A percentile compares a stretch with the other conserved stretches of the same genome.
These are phyloP conservation scores for Athalia cordata DNA, from an alignment of 2,888 invertebrate genomes.

Conservation along the genomic window DNA sequence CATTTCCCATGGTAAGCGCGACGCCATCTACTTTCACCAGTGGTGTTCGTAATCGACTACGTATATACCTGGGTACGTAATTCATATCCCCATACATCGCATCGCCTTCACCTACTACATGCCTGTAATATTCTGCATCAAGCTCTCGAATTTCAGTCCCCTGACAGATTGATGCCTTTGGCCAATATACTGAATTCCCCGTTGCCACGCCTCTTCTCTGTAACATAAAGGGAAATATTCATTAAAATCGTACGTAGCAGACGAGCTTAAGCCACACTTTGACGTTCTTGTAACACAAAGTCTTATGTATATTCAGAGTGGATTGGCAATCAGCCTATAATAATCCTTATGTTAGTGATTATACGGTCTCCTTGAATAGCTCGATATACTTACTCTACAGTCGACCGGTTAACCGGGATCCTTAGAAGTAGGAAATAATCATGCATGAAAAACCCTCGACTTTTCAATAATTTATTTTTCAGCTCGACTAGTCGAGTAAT, in stretches of 20 bases:
- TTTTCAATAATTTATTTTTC: too few species aligned
- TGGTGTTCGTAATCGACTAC: not conserved
- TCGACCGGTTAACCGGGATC: too few species aligned
- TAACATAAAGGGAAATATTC: conserved; percentile 19
- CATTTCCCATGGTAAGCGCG: not conserved
- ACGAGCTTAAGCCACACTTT: not conserved
- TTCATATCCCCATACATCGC: not conserved
- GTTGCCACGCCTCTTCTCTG: not conserved
- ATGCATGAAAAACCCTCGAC: too few species aligned
- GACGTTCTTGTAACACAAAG: too few species aligned
- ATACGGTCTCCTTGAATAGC: too few species aligned
- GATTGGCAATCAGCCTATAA: not conserved
- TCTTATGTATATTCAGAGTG: conserved; percentile 7
- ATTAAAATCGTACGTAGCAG: not conserved
- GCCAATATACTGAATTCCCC: not conserved
- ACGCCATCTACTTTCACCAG: too few species aligned
- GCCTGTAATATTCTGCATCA: not conserved
- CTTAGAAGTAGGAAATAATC: too few species aligned
- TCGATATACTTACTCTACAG: too few species aligned
- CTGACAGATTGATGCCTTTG: conserved; percentile 24
- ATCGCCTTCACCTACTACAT: not conserved
- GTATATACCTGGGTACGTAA: not conserved
- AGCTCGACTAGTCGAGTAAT: too few species aligned
- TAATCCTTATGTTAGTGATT: too few species aligned
- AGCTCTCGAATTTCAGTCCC: not conserved